Base-by-base conservation (phyloP, 1,140 invertebrate genomes). In the Drosophila busckii region DNA sequence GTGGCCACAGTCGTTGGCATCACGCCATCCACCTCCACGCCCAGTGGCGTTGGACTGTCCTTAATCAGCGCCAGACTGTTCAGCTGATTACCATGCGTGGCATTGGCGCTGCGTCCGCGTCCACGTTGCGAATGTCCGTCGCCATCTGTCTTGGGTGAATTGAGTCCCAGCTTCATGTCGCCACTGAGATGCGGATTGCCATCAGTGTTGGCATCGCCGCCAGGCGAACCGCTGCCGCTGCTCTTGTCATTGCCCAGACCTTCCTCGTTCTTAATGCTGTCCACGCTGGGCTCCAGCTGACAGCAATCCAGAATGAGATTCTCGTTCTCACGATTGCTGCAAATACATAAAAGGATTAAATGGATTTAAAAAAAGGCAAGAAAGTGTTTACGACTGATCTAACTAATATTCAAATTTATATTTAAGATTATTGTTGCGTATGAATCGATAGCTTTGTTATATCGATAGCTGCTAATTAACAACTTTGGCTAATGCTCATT, bases 291-390 rank as follows among this genome's bases (percentile, higher is more conserved):
- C 80, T 95, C 94, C 76, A 98, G 86, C 88, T 98, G 97, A 85
- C 95, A 97, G 80, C 94, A 94, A 87, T 98, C 96, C 93, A 98
- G 93, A 25, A 98, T 93, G 23, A 96, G 90, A 87, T 96, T 94
- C 64, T 94, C 94, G 73, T 95, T 96, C 87, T 98, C 96, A 32
- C 94, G 91, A 52, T 95, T 94, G 89, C 96, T 98, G 2, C 1
- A 26, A 17, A 25, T 10, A 4, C 5, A 7, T 2, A 32, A 2
- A 7, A 26, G 1, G 4, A 19, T 25, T n/a, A n/a, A n/a, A n/a
- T n/a, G n/a, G n/a, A n/a, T n/a, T n/a, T n/a, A n/a, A n/a, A n/a
- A n/a, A n/a, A n/a, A n/a, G n/a, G n/a, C n/a, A n/a, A n/a, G n/a
- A n/a, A n/a, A n/a, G n/a, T n/a, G n/a, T n/a, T n/a, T n/a, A n/a